Percentiles rank a stretch among this genome's conserved stretches.
Conservation (phyloP, 37 sponge, comb jelly and placozoan species). For the Hexactinellida sp. region DNA sequence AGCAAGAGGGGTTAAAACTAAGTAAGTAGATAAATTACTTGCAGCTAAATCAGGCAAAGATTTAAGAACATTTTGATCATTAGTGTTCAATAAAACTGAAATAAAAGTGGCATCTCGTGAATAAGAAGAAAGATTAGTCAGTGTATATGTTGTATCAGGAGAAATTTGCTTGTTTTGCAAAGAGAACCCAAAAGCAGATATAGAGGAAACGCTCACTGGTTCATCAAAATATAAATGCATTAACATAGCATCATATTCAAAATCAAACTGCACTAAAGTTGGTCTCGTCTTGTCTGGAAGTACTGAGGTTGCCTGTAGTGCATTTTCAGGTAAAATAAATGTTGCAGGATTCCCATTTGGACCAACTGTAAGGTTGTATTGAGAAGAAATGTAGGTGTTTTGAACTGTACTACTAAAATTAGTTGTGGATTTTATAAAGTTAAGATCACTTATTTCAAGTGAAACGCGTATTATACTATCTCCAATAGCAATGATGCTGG, state of each 20-base stretch:
- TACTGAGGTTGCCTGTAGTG: slow-evolving; percentile 26
- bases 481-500: background rate
- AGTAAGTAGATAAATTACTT: slow-evolving; percentile 22
- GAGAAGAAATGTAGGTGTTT: background rate
- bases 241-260: slow-evolving; percentile 31
- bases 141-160: slow-evolving; percentile 34
- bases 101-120: background rate
- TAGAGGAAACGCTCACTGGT: background rate
- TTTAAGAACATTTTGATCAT: background rate
- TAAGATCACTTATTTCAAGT: background rate
- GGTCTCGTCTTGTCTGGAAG: slow-evolving; percentile 35
- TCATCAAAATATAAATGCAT: background rate
- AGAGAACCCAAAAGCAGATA: slow-evolving; percentile 33
- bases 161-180: slow-evolving; percentile 33
- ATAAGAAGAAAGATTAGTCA: slow-evolving; percentile 26
- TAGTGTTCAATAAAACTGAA: background rate
- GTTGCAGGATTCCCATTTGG: slow-evolving; percentile 24
- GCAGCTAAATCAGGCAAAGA: background rate
- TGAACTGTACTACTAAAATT: background rate
- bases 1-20: slow-evolving; percentile 24
- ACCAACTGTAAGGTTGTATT: background rate
- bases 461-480: background rate
- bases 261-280: slow-evolving; percentile 29
- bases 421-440: background rate
- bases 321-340: slow-evolving; percentile 18